Conservation (phyloP, 92 coral and sea anemone genomes). For the Diadumene lineata region DNA sequence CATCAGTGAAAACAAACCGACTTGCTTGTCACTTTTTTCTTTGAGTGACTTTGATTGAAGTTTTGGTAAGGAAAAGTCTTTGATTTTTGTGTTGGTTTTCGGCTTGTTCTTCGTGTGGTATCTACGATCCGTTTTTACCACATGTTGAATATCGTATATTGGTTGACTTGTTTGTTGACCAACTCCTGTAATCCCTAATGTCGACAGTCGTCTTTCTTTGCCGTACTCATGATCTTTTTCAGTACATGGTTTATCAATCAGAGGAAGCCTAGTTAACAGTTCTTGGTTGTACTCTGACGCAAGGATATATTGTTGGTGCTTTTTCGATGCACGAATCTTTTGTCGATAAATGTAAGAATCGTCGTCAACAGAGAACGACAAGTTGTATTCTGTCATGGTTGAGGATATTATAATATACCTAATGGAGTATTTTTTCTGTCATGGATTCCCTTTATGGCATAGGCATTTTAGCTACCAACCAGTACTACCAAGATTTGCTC, state of each 20-base stretch:
- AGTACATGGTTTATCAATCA: not conserved
- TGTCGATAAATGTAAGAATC: conserved; percentile 2
- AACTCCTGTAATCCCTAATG: conserved; percentile 25
- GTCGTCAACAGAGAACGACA: conserved; percentile 26
- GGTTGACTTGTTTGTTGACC: not conserved
- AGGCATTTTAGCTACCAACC: too few species aligned
- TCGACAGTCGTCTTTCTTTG: not conserved
- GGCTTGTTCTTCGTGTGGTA: not conserved
- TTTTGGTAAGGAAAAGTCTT: not conserved
- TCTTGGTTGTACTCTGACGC: conserved; percentile 18
- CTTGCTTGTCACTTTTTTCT: not conserved
- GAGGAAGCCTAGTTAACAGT: conserved; percentile 20
- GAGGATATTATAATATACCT: not conserved
- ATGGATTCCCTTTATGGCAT: too few species aligned
- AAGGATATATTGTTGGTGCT: conserved; percentile 25
- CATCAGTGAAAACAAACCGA: not conserved
- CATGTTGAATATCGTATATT: not conserved
- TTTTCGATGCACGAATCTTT: conserved; percentile 14
- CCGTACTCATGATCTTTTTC: too few species aligned
- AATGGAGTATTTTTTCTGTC: too few species aligned
- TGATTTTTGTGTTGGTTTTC: not conserved
- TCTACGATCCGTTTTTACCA: conserved; percentile 1
- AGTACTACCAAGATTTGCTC: too few species aligned
- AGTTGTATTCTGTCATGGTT: conserved; percentile 18
- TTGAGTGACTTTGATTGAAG: conserved; percentile 14